Conservation (phyloP, 2,113 vertebrate genomes). For the Pheucticus melanocephalus region DNA sequence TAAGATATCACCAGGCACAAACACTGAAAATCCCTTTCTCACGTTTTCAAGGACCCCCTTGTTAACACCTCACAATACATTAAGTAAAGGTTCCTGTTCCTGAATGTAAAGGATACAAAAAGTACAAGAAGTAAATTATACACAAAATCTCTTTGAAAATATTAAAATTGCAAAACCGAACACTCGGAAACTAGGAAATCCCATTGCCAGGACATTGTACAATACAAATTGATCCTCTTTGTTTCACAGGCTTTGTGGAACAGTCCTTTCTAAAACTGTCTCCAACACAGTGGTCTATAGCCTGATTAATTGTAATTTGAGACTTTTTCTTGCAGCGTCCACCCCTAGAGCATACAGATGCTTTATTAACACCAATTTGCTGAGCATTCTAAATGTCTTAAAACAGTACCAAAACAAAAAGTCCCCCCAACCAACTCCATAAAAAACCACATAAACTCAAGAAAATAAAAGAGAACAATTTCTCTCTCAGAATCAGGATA, state of each 20-base stretch:
- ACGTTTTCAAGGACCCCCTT: background rate
- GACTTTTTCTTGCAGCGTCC: background rate
- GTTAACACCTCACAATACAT: background rate
- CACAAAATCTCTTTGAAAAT: background rate
- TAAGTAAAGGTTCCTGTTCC: background rate
- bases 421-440: too few species aligned
- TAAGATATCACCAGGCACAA: background rate
- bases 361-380: background rate
- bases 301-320: background rate
- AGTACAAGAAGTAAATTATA: background rate
- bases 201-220: background rate
- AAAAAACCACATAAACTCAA: background rate
- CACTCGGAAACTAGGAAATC: background rate
- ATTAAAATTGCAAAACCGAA: background rate
- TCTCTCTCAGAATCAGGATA: background rate
- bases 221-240: background rate
- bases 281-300: background rate
- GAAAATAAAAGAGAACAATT: background rate
- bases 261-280: background rate
- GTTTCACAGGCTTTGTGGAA: background rate
- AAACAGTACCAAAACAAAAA: background rate
- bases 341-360: background rate
- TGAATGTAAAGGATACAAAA: background rate
- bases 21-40: background rate
- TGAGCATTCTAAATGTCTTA: background rate